These are phyloP conservation scores for Xylophagus ater DNA, from an alignment of 2,888 invertebrate genomes.

Conservation along the genomic window DNA sequence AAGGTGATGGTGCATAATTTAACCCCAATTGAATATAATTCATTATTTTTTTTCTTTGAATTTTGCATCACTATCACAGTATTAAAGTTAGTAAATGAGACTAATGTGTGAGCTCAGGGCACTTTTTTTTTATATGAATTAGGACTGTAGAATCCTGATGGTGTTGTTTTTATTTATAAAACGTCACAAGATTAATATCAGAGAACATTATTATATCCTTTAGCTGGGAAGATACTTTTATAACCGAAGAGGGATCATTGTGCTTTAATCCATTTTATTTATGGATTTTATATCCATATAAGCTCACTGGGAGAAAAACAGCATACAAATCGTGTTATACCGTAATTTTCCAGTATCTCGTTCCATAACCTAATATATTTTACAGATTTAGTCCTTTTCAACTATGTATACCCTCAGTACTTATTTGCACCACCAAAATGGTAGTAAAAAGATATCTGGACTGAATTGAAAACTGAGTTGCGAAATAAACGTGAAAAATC, in stretches of 20 bases:
- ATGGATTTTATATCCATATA: slow-evolving; percentile 28
- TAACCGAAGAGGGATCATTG: slow-evolving; percentile 26
- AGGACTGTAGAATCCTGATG: slow-evolving; percentile 1
- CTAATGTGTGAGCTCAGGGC: background rate
- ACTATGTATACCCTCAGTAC: no score
- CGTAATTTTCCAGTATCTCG: no score
- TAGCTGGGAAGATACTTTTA: no score
- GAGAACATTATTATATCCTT: slow-evolving; percentile 24
- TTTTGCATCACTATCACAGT: slow-evolving; percentile 3
- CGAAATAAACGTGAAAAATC: no score
- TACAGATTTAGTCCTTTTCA: no score
- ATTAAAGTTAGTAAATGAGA: slow-evolving; percentile 4
- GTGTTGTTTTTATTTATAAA: slow-evolving; percentile 8
- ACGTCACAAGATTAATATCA: slow-evolving; percentile 19
- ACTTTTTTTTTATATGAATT: background rate
- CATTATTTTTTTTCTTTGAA: slow-evolving; percentile 8
- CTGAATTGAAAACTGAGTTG: no score
- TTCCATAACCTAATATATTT: no score
- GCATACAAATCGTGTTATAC: no score
- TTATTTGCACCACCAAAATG: no score
- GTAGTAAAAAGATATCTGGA: no score
- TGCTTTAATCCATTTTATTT: slow-evolving; percentile 32
- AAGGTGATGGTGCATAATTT: slow-evolving; percentile 3
- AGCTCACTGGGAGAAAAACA: slow-evolving; percentile 19
- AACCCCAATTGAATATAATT: slow-evolving; percentile 6